These are phyloP conservation scores for Troides oblongomaculatus DNA, from an alignment of 2,888 invertebrate species.

Conservation along the genomic window DNA sequence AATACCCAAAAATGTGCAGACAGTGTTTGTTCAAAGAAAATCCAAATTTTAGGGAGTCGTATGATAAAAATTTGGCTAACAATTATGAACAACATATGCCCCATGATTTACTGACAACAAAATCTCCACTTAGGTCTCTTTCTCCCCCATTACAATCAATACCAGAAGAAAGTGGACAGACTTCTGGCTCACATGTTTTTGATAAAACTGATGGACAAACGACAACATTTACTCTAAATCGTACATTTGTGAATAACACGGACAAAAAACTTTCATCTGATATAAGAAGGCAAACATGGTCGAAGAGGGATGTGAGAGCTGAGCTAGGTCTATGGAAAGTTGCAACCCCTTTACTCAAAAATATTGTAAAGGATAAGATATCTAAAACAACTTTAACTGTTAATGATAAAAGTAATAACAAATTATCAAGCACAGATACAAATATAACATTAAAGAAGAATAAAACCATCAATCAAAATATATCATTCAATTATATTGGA, in stretches of 20 bases:
- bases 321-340: constrained; percentile 68
- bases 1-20: constrained; percentile 57
- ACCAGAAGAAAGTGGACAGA: constrained; percentile 70
- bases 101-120: constrained; percentile 50
- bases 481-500: constrained; percentile 60
- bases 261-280: constrained; percentile 43
- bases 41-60: constrained; percentile 48
- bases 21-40: constrained; percentile 67
- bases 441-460: constrained; percentile 57
- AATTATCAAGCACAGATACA: constrained; percentile 39
- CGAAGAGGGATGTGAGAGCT: constrained; percentile 60
- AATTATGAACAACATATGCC: constrained; percentile 58
- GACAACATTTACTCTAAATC: constrained; percentile 67
- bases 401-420: background rate
- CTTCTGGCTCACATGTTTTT: constrained; percentile 56
- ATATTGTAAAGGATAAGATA: constrained; percentile 44
- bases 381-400: background rate
- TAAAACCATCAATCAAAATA: constrained; percentile 67
- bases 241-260: constrained; percentile 63
- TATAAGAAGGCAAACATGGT: constrained; percentile 58
- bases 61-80: constrained; percentile 46
- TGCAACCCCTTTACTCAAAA: constrained; percentile 52
- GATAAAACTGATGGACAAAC: constrained; percentile 56
- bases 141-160: constrained; percentile 71
- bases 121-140: constrained; percentile 63